Conservation (phyloP, 2,797 vertebrate species). For the Yasuhikotakia modesta region DNA sequence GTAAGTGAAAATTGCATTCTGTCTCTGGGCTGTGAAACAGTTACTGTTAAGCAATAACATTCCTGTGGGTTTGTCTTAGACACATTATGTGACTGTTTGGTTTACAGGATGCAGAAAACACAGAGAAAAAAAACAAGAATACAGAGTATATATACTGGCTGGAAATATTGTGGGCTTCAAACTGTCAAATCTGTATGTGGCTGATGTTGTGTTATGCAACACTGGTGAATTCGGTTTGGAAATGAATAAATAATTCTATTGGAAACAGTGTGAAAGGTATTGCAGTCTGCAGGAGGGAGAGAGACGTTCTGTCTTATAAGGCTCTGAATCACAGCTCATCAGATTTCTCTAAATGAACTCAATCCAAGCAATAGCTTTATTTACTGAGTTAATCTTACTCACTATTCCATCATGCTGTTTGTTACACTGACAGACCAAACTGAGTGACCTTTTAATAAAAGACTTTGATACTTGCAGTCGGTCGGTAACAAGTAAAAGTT, state of each 20-base stretch:
- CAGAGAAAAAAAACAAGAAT: neutral
- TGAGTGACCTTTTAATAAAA: constrained; percentile 24
- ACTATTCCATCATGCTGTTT: constrained; percentile 31
- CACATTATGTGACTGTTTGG: constrained; percentile 11
- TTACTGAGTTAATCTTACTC: constrained; percentile 30
- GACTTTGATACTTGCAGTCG: constrained; percentile 9
- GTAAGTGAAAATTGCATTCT: neutral
- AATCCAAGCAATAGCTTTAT: constrained; percentile 26
- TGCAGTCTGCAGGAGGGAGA: neutral
- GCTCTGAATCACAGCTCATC: neutral
- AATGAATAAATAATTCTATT: neutral
- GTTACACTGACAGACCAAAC: constrained; percentile 7
- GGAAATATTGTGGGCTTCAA: constrained; percentile 9
- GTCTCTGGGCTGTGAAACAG: neutral
- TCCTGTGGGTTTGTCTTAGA: constrained; percentile 9
- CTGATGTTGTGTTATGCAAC: constrained; percentile 49
- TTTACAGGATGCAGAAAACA: constrained; percentile 4
- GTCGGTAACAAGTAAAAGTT: neutral
- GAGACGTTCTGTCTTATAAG: neutral
- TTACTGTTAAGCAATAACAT: neutral
- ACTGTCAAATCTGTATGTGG: constrained; percentile 35
- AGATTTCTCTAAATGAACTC: constrained; percentile 15
- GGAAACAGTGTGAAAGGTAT: constrained; percentile 9
- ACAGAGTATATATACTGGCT: constrained; percentile 11
- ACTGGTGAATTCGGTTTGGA: constrained; percentile 10